A percentile compares a stretch with the other conserved stretches of the same genome.
Conservation (phyloP, 2,797 vertebrate species). For the Tadarida brasiliensis region DNA sequence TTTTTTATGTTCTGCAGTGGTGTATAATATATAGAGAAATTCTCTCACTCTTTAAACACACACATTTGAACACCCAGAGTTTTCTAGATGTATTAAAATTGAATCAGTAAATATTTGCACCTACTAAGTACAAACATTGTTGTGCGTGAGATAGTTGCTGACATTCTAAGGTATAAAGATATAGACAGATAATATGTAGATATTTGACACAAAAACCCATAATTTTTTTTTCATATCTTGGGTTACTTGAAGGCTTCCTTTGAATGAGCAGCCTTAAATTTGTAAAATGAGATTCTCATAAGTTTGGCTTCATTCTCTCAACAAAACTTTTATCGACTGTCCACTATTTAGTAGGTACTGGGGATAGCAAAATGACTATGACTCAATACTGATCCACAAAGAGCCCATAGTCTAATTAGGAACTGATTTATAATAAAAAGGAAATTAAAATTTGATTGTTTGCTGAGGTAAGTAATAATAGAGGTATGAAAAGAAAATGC, state of each 20-base stretch:
- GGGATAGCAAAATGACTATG: background rate
- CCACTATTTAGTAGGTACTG: background rate
- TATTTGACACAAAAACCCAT: background rate
- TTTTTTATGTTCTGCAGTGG: background rate
- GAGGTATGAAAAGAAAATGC: constrained; percentile 12
- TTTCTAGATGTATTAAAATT: background rate
- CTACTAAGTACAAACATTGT: background rate
- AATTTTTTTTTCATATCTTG: background rate
- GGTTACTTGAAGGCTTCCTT: constrained; percentile 25
- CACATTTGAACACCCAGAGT: background rate
- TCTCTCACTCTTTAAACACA: background rate
- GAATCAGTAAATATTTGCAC: background rate
- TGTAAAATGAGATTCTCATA: constrained; percentile 31
- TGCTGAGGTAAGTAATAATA: constrained; percentile 11
- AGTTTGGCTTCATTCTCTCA: constrained; percentile 57
- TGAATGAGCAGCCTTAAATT: constrained; percentile 10
- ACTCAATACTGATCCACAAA: background rate
- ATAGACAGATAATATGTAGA: background rate
- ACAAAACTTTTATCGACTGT: constrained; percentile 24
- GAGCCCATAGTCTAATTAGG: constrained; percentile 27
- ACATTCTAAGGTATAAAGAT: background rate
- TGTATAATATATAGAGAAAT: background rate
- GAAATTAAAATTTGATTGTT: constrained; percentile 39
- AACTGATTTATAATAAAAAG: constrained; percentile 27
- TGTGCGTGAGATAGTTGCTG: background rate